Base-by-base conservation (phyloP, 2,888 invertebrate genomes). In the Epinotia ramella region DNA sequence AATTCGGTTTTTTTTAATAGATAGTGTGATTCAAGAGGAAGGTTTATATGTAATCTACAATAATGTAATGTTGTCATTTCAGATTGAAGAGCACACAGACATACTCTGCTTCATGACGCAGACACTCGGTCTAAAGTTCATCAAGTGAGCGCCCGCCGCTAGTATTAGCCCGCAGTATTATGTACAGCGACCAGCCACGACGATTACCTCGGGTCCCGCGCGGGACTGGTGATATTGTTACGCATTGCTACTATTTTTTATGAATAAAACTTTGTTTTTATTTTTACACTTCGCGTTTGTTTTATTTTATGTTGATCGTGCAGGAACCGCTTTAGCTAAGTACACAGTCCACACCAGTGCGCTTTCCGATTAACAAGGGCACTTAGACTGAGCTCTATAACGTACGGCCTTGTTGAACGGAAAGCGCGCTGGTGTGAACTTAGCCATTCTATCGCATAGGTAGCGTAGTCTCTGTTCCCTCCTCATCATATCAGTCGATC, bases 41-140 rank as follows among this genome's bases (percentile, higher is more conserved):
- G n/a, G n/a, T n/a, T n/a, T n/a, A n/a, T n/a, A n/a, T n/a, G n/a
- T n/a, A n/a, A n/a, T n/a, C n/a, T n/a, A 57, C 18, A 57, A 57
- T 20, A 20, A 20, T 20, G 2, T 57, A 53, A 16, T 4, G 5
- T 5, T 80, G 78, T 94, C 70, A 66, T 89, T 95, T 85, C 95
- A 98, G 97, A 99, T 99, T 86, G 99, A 98, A 80, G 99, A 99
- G 91, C 96, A 97, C 84, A 97, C 98, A 0, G 99, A 99, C 88
- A 97, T 98, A 81, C 95, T 98, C 84, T 96, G 97, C 87, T 98
- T 98, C 92, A 95, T 98, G 82, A 96, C 96, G 69, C 96, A 96
- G 88, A 95, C 97, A 53, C 93, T 98, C 77, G 95, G 95, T 18
- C 94, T 98, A 70, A 89, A 96, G 81, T 97, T 97, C 81, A 84